Evolutionary conservation across 2,797 vertebrate species (phyloP).

Genomic region (Gila robusta): DNA sequence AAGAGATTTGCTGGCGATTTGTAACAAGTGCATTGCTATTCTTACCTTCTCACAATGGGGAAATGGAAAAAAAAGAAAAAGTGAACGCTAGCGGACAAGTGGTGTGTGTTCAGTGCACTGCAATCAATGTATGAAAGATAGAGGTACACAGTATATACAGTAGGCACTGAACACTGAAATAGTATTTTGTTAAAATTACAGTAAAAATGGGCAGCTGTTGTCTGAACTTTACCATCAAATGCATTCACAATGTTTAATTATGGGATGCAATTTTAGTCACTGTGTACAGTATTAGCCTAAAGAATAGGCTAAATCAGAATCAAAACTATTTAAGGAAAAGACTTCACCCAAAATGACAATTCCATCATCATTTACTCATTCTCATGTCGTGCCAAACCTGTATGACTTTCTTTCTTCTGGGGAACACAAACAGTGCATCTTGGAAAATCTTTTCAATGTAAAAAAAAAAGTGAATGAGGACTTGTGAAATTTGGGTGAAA

Average conservation of each 20-base stretch:
- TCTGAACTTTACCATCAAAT: not conserved
- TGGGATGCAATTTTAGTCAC: not conserved
- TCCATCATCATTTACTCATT: too few species aligned
- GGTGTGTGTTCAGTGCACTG: not conserved
- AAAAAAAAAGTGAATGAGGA: not conserved
- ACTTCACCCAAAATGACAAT: not conserved
- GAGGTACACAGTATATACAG: not conserved
- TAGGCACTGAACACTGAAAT: not conserved
- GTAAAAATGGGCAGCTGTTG: not conserved
- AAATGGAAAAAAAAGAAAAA: not conserved
- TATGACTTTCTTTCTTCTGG: not conserved
- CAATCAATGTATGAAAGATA: not conserved
- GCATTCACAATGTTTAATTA: not conserved
- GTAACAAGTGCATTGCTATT: constrained; percentile 38
- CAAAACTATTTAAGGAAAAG: not conserved
- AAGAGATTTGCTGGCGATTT: constrained; percentile 41
- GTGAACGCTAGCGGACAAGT: not conserved
- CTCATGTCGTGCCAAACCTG: too few species aligned
- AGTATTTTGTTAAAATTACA: not conserved
- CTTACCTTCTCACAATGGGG: not conserved
- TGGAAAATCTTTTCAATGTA: not conserved
- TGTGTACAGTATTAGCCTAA: not conserved
- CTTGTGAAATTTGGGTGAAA: not conserved
- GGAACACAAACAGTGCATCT: not conserved
- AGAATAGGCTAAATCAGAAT: not conserved